These are phyloP conservation scores for Toxonevra muliebris DNA, from an alignment of 2,888 invertebrate species.

Conservation along the genomic window DNA sequence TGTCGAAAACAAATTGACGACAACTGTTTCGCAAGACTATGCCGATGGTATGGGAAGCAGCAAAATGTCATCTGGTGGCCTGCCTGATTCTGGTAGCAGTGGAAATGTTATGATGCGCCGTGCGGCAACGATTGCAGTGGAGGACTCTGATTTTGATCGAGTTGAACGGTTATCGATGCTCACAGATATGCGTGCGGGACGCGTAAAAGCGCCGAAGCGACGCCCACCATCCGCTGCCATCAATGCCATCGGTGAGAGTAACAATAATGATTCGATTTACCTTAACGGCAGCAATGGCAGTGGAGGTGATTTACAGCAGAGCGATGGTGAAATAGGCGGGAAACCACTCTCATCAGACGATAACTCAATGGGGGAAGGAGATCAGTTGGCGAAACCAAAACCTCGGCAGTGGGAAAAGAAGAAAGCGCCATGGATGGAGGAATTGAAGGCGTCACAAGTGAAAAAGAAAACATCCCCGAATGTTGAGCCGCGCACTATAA, in stretches of 20 bases:
- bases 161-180: conserved; percentile 72
- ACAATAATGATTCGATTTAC: conserved; percentile 57
- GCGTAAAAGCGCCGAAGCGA: conserved; percentile 69
- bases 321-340: conserved; percentile 40
- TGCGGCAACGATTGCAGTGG: conserved; percentile 56
- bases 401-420: conserved; percentile 78
- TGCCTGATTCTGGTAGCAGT: conserved; percentile 50
- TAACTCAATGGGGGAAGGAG: conserved; percentile 58
- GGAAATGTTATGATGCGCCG: conserved; percentile 51
- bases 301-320: conserved; percentile 35
- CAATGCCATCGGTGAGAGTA: conserved; percentile 59
- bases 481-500: conserved; percentile 53
- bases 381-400: conserved; percentile 70
- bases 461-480: conserved; percentile 62
- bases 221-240: conserved; percentile 70
- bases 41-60: conserved; percentile 67
- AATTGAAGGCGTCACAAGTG: conserved; percentile 79
- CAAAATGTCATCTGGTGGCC: conserved; percentile 53
- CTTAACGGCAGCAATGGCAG: conserved; percentile 56
- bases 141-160: conserved; percentile 71
- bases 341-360: conserved; percentile 54
- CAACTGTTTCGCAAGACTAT: conserved; percentile 58
- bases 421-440: conserved; percentile 83
- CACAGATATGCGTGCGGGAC: conserved; percentile 73
- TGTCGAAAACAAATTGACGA: conserved; percentile 67